phyloP scores from a whole-genome alignment of 2,888 invertebrate genomes.

The Thysanoteuthis rhombus region DNA sequence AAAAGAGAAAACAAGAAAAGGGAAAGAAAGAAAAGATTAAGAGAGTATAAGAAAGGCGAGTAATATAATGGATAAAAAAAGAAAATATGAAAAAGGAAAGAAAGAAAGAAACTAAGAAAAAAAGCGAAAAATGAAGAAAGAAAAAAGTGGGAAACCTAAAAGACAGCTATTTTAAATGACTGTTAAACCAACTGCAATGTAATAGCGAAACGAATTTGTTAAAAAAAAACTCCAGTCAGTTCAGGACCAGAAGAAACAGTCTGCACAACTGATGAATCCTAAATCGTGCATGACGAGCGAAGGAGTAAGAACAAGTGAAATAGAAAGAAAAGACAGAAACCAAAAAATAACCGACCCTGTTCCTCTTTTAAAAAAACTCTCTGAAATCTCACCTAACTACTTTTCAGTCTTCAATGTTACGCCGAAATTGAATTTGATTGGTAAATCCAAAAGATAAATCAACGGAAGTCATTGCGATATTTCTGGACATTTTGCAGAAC shows the following conservation, averaged over 20 bases:
- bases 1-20: background rate
- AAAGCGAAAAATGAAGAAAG: no score
- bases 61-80: no score
- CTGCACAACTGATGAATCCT: background rate
- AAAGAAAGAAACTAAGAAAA: no score
- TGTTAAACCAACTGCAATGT: background rate
- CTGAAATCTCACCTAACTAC: background rate
- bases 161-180: background rate
- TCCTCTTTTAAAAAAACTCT: no score
- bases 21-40: background rate
- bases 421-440: background rate
- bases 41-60: no score
- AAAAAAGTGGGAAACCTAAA: no score
- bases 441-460: no score
- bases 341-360: background rate
- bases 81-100: no score
- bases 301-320: background rate
- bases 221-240: background rate
- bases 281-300: background rate
- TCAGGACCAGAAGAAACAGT: background rate
- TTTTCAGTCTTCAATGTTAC: background rate
- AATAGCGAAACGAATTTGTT: no score
- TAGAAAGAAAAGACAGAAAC: background rate
- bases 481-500: no score
- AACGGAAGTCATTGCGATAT: no score